Evolutionary conservation across 53 echinoderm and acorn worm genomes (phyloP).

Genomic region (Zoroaster sp.): DNA sequence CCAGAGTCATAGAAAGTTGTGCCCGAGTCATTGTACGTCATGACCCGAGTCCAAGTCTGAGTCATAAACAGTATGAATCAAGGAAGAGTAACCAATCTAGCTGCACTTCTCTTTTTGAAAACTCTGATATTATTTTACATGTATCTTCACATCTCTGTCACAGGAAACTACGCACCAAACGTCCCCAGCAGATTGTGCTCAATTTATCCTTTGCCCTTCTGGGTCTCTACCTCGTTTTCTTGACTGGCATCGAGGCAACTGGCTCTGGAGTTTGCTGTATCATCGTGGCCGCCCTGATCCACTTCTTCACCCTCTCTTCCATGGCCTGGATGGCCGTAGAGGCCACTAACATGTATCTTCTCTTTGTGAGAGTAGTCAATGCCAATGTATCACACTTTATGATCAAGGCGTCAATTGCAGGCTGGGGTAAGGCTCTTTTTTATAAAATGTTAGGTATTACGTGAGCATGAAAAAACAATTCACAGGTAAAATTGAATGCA

Average conservation of each 20-base stretch:
- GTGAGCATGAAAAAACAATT: no score
- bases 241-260: slow-evolving; percentile 70
- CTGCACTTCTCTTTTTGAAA: no score
- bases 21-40: no score
- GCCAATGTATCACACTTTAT: slow-evolving; percentile 63
- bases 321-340: slow-evolving; percentile 89
- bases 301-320: slow-evolving; percentile 83
- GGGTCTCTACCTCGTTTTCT: slow-evolving; percentile 67
- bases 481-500: no score
- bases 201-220: slow-evolving; percentile 69
- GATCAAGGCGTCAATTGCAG: slow-evolving; percentile 43
- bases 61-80: no score
- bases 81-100: no score
- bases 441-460: no score
- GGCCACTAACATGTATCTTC: slow-evolving; percentile 85
- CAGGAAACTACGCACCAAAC: slow-evolving; percentile 70
- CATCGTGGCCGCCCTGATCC: slow-evolving; percentile 73
- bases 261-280: slow-evolving; percentile 56
- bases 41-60: no score
- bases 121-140: no score
- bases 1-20: no score
- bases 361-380: slow-evolving; percentile 75
- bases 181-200: slow-evolving; percentile 75
- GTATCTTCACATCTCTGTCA: neutral
- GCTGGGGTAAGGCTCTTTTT: slow-evolving; percentile 79